These are phyloP conservation scores for Leucopsar rothschildi DNA, from an alignment of 2,113 vertebrate species.

Conservation along the genomic window DNA sequence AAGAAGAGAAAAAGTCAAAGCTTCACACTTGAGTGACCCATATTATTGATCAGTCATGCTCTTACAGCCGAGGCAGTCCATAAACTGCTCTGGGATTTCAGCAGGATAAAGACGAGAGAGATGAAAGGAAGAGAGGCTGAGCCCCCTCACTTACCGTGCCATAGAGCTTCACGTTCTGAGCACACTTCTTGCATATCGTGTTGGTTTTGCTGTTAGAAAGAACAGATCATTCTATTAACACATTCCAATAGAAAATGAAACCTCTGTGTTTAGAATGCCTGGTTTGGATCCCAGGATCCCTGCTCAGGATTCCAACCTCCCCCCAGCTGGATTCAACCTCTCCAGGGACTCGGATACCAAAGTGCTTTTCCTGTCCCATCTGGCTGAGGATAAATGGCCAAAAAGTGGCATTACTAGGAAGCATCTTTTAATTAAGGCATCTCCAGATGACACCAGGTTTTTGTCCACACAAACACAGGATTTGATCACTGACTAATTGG, in stretches of 20 bases:
- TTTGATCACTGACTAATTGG: background rate
- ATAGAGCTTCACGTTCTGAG: slow-evolving; percentile 81
- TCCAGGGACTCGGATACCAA: background rate
- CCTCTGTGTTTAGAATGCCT: background rate
- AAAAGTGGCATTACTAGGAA: background rate
- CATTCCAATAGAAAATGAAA: background rate
- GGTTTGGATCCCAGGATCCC: background rate
- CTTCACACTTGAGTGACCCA: background rate
- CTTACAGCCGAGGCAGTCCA: background rate
- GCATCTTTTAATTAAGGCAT: background rate
- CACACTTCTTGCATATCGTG: slow-evolving; percentile 83
- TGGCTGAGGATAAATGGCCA: background rate
- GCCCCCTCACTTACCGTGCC: slow-evolving; percentile 72
- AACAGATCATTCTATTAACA: background rate
- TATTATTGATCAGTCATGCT: background rate
- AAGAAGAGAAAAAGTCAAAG: background rate
- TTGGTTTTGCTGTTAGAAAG: slow-evolving; percentile 76
- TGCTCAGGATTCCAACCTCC: background rate
- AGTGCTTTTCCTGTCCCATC: background rate
- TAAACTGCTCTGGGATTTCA: background rate
- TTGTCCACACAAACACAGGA: background rate
- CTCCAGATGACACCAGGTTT: background rate
- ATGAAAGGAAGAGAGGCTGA: background rate
- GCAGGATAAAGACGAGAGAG: background rate
- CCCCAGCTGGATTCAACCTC: background rate